Percentiles rank a stretch among this genome's conserved stretches.
Conservation (phyloP, 2,797 vertebrate species). For the Parotocinclus haroldoi region DNA sequence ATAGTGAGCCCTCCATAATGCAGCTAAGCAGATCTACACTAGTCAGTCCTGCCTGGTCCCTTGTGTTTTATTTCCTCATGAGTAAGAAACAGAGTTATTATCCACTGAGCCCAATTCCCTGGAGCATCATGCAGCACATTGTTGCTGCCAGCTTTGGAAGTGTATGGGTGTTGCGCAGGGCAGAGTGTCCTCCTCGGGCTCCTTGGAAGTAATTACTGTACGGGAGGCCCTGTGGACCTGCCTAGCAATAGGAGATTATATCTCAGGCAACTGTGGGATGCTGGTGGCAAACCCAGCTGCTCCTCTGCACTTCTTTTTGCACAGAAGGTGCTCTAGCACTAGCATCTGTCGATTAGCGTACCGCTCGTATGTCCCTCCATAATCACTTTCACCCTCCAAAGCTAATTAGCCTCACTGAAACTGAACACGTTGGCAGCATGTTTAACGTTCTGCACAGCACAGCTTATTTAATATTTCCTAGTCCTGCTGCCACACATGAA, state of each 20-base stretch:
- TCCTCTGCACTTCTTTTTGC: background rate
- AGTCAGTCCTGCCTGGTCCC: constrained; percentile 51
- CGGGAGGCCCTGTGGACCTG: constrained; percentile 25
- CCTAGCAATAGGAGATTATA: constrained; percentile 24
- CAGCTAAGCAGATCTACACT: constrained; percentile 48
- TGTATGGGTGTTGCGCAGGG: constrained; percentile 19
- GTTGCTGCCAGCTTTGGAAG: constrained; percentile 47
- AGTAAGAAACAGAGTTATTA: constrained; percentile 52
- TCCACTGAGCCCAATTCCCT: constrained; percentile 48
- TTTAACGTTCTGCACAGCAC: constrained; percentile 13
- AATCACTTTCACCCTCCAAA: constrained; percentile 27
- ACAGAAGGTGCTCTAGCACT: constrained; percentile 6
- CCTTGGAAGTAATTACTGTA: constrained; percentile 45
- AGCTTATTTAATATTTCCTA: constrained; percentile 17
- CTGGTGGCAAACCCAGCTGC: constrained; percentile 26
- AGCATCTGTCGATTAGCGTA: constrained; percentile 36
- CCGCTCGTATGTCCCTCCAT: constrained; percentile 11
- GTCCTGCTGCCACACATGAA: constrained; percentile 10
- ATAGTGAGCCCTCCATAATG: constrained; percentile 49
- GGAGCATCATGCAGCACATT: constrained; percentile 35
- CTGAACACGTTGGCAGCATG: constrained; percentile 14
- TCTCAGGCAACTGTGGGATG: constrained; percentile 30
- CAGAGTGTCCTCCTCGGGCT: constrained; percentile 43
- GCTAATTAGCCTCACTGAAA: constrained; percentile 36
- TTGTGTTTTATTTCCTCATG: constrained; percentile 57